These are phyloP conservation scores for Eugnorisma glareosa DNA, from an alignment of 2,888 invertebrate species.

Conservation along the genomic window DNA sequence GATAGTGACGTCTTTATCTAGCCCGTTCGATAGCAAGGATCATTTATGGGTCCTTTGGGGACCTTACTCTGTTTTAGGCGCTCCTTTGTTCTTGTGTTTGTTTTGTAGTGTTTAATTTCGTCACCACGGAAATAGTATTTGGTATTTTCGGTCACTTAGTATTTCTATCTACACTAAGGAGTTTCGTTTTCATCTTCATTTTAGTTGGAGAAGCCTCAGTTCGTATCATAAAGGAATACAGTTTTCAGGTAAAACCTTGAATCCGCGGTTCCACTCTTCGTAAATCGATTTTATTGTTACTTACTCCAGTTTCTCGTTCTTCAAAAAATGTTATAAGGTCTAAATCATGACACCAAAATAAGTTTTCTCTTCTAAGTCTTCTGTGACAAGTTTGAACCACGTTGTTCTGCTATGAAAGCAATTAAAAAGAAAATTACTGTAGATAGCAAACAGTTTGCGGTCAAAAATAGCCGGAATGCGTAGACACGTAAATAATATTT, in stretches of 20 bases:
- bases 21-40: conserved; percentile 11
- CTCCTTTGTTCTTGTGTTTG: conserved; percentile 4
- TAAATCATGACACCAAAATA: not conserved
- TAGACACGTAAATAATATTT: conserved; percentile 22
- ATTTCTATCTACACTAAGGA: not conserved
- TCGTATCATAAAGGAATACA: not conserved
- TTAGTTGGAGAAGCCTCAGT: not conserved
- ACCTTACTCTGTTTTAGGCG: not conserved
- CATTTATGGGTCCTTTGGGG: conserved; percentile 22
- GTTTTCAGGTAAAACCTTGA: not conserved
- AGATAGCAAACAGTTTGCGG: conserved; percentile 21
- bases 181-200: not conserved
- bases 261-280: not conserved
- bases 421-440: conserved; percentile 2
- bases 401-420: not conserved
- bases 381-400: not conserved
- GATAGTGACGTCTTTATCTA: conserved; percentile 11
- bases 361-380: not conserved
- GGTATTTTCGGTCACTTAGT: not conserved
- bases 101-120: conserved; percentile 5
- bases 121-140: not conserved
- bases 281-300: not conserved
- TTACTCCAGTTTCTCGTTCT: not conserved
- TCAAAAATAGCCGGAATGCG: conserved; percentile 31
- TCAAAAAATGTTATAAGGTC: not conserved